Evolutionary conservation across 1,140 invertebrate species (phyloP).

Genomic region (Halesus radiatus): DNA sequence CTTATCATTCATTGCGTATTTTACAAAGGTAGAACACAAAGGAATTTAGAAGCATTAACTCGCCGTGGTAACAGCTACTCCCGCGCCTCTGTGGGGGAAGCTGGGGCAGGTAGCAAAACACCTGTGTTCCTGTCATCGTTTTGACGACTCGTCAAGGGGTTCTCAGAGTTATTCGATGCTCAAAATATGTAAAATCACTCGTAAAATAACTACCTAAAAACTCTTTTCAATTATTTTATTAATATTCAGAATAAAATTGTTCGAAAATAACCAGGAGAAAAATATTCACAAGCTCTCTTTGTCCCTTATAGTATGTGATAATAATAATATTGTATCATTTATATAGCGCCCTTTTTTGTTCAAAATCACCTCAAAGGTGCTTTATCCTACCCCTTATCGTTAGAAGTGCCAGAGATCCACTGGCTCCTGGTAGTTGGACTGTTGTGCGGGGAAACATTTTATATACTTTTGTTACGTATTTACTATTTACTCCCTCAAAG

Average conservation of each 20-base stretch:
- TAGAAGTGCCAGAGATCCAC: too few relatives aligned
- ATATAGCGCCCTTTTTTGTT: too few relatives aligned
- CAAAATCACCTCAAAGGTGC: too few relatives aligned
- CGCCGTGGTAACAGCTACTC: not conserved
- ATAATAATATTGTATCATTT: too few relatives aligned
- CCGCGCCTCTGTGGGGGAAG: not conserved
- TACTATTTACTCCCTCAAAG: too few relatives aligned
- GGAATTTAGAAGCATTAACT: slow-evolving; percentile 42
- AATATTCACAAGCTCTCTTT: too few relatives aligned
- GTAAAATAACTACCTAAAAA: not conserved
- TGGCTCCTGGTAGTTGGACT: too few relatives aligned
- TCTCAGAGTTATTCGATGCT: slow-evolving; percentile 22
- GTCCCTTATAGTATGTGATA: too few relatives aligned
- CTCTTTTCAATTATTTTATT: slow-evolving; percentile 8
- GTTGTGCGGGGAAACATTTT: too few relatives aligned
- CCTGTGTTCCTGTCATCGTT: slow-evolving; percentile 49
- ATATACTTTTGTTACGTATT: too few relatives aligned
- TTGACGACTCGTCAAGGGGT: slow-evolving; percentile 42
- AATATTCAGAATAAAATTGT: slow-evolving; percentile 1
- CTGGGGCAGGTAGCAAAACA: slow-evolving; percentile 4
- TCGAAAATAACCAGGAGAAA: not conserved
- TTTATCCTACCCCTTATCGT: too few relatives aligned
- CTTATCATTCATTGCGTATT: slow-evolving; percentile 51
- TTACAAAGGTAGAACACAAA: slow-evolving; percentile 35
- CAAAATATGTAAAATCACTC: slow-evolving; percentile 27